Evolutionary conservation across 1,140 invertebrate genomes (phyloP), one percentile per base, ranked within the genome.

Genomic region (Arion vulgaris): DNA sequence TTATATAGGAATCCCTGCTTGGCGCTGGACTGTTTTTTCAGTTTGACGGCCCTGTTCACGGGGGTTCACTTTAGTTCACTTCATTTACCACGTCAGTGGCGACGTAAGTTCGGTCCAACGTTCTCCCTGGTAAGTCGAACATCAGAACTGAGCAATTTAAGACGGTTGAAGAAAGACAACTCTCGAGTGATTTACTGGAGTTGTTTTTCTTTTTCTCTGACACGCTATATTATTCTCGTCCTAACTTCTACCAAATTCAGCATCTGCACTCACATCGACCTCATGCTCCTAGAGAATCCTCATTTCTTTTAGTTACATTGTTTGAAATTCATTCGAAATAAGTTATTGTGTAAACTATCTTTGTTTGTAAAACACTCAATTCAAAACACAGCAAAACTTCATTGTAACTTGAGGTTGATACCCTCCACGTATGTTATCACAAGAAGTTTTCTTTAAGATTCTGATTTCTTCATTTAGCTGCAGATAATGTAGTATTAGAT

Each of bases 1-100:
- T 66, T 66, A 9, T 28, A 7, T 28, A 15, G n/a, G 2, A 28
- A 32, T 23, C n/a, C 11, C n/a, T 66, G 28, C 17, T 66, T 5
- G 19, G 53, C 23, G 9, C 26, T 4, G 2, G 15, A 57, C 9
- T 19, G 53, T n/a, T 57, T 57, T 19, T 57, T 23, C 53, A 57
- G 53, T 19, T 57, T 66, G 62, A 28, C 62, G n/a, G 62, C 62
- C 62, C 28, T 66, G 62, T 66, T 66, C 28, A 7, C 19, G 5
- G n/a, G 62, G 28, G 62, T 66, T 66, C 62, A 66, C 28, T 32
- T 66, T 7, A 66, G 62, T 66, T 66, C 62, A 66, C n/a, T 66
- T 32, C 28, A 66, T 66, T 66, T 66, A 66, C 2, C 62, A 17
- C 32, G 28, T 23, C 62, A 66, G 28, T 66, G n/a, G 28, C 62